Percentiles rank a stretch among this genome's conserved stretches.
phyloP scores from a whole-genome alignment of 2,797 vertebrate genomes.

The Semaprochilodus insignis region DNA sequence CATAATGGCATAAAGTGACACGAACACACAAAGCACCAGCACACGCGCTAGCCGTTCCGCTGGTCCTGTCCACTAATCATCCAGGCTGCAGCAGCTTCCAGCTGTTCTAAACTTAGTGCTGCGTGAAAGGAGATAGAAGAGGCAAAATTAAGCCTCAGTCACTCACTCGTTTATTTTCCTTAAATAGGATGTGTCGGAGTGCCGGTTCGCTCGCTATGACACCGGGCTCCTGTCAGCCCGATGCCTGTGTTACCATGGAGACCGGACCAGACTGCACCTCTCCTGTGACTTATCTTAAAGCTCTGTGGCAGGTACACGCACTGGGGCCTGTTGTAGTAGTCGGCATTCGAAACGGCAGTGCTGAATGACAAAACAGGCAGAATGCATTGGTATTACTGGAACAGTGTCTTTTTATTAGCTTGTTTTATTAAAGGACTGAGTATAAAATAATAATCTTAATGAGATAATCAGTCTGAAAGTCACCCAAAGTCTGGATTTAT shows the following conservation, averaged over 20 bases:
- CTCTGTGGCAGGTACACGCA: conserved; percentile 22
- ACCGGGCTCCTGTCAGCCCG: conserved; percentile 44
- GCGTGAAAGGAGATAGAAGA: conserved; percentile 27
- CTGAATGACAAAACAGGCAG: conserved; percentile 9
- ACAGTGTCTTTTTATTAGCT: background rate
- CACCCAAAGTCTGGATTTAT: background rate
- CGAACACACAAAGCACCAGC: background rate
- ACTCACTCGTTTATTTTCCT: conserved; percentile 30
- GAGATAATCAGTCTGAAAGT: background rate
- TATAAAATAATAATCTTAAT: background rate
- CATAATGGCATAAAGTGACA: conserved; percentile 3
- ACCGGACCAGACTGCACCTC: conserved; percentile 57
- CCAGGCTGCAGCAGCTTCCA: background rate
- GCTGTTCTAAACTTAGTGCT: background rate
- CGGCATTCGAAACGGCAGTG: conserved; percentile 2
- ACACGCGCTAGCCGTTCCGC: background rate
- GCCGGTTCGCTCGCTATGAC: conserved; percentile 44
- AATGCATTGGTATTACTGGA: background rate
- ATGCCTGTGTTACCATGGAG: conserved; percentile 67
- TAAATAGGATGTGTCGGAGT: conserved; percentile 33
- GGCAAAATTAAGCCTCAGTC: conserved; percentile 10
- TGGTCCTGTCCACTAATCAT: background rate
- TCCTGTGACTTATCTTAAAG: conserved; percentile 34
- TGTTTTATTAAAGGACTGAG: background rate
- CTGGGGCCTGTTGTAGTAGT: conserved; percentile 1